Evolutionary conservation across 2,888 invertebrate species (phyloP).

Genomic region (Cepaea hortensis): DNA sequence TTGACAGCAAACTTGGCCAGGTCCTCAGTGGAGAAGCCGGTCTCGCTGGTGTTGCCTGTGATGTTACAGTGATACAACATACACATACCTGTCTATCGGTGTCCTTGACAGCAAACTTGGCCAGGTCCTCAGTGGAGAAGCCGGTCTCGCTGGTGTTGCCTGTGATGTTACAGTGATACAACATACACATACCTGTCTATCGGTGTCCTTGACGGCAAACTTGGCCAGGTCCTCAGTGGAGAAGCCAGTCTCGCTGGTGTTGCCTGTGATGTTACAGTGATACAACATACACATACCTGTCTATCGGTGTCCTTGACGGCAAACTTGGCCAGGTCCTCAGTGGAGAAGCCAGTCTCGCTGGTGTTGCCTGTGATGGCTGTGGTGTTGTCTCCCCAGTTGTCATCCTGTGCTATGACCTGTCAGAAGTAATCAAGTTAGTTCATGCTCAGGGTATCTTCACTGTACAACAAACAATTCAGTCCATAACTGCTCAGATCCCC

Average conservation of each 20-base stretch:
- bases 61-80: too few relatives aligned
- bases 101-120: too few relatives aligned
- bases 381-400: conserved; percentile 99
- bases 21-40: conserved; percentile 94
- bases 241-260: too few relatives aligned
- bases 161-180: too few relatives aligned
- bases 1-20: conserved; percentile 70
- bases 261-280: too few relatives aligned
- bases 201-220: too few relatives aligned
- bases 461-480: background rate
- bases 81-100: too few relatives aligned
- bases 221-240: too few relatives aligned
- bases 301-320: conserved; percentile 69
- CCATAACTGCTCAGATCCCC: background rate
- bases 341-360: conserved; percentile 94
- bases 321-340: conserved; percentile 83
- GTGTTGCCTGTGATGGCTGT: conserved; percentile 97
- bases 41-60: conserved; percentile 97
- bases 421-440: conserved; percentile 72
- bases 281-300: conserved; percentile 17
- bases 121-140: too few relatives aligned
- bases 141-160: too few relatives aligned
- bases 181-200: too few relatives aligned
- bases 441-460: background rate
- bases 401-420: conserved; percentile 95